Conservation (phyloP, 2,888 invertebrate genomes). For the Plusia festucae region DNA sequence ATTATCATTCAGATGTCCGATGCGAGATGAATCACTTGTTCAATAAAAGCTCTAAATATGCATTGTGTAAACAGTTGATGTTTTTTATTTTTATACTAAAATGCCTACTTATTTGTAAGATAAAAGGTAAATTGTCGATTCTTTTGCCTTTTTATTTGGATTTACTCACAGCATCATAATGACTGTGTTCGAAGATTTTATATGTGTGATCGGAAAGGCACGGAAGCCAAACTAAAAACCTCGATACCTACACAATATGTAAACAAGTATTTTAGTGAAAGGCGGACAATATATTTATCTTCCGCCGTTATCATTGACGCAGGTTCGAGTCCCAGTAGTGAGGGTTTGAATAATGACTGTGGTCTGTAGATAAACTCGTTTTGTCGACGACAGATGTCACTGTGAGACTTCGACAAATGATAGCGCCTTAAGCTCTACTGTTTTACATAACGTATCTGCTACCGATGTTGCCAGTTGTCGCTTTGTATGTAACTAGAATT, state of each 20-base stretch:
- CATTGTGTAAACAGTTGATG: no score
- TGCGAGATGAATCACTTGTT: no score
- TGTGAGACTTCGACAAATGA: slow-evolving; percentile 77
- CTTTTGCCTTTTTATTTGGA: neutral
- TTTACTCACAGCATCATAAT: neutral
- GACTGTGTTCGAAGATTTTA: slow-evolving; percentile 8
- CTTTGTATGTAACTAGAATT: slow-evolving; percentile 26
- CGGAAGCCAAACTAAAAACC: slow-evolving; percentile 42
- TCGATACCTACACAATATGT: slow-evolving; percentile 31
- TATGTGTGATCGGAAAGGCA: slow-evolving; percentile 11
- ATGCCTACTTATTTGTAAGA: no score
- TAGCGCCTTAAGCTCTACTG: slow-evolving; percentile 67
- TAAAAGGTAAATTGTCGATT: no score
- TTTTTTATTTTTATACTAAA: no score
- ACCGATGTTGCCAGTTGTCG: slow-evolving; percentile 35
- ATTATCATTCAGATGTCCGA: no score
- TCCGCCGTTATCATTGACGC: slow-evolving; percentile 62
- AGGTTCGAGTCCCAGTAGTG: slow-evolving; percentile 71
- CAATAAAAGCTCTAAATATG: no score
- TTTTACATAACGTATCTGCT: slow-evolving; percentile 58
- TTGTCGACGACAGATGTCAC: slow-evolving; percentile 79
- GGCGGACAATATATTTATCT: slow-evolving; percentile 64
- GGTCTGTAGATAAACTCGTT: slow-evolving; percentile 79
- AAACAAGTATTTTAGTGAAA: slow-evolving; percentile 55
- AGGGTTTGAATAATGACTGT: slow-evolving; percentile 77